phyloP scores from a whole-genome alignment of 2,888 invertebrate species.

The Agonopterix alstromeriana region DNA sequence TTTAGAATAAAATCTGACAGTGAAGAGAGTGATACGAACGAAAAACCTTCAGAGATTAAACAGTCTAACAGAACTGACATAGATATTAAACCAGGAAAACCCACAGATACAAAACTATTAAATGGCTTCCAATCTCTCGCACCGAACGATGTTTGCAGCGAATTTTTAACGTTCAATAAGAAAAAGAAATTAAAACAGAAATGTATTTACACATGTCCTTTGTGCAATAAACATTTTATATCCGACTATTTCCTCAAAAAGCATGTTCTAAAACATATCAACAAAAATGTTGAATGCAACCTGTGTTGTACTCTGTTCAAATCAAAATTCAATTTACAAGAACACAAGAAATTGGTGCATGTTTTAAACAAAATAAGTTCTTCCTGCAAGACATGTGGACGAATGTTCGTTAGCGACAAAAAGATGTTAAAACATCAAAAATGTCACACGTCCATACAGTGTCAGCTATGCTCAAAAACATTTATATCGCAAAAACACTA shows the following conservation, averaged over 20 bases:
- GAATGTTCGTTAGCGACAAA: constrained; percentile 28
- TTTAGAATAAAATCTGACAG: constrained; percentile 48
- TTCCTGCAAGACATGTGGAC: constrained; percentile 42
- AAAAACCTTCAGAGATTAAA: constrained; percentile 1
- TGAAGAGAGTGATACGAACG: constrained; percentile 23
- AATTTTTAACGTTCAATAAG: constrained; percentile 55
- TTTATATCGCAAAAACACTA: constrained; percentile 37
- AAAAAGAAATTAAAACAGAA: constrained; percentile 21
- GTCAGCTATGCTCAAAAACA: constrained; percentile 45
- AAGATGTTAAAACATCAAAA: constrained; percentile 36
- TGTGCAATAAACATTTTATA: constrained; percentile 57
- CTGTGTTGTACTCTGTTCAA: constrained; percentile 34
- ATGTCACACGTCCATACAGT: constrained; percentile 35
- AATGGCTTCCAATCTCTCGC: constrained; percentile 34
- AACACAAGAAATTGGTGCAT: constrained; percentile 53
- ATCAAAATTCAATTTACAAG: constrained; percentile 50
- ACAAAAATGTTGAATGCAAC: constrained; percentile 33
- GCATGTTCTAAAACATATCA: constrained; percentile 46
- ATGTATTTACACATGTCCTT: constrained; percentile 42
- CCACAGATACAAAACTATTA: constrained; percentile 18
- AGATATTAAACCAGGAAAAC: neutral
- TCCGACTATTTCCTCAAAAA: constrained; percentile 54
- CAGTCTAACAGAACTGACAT: neutral
- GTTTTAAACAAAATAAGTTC: constrained; percentile 23
- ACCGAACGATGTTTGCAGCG: constrained; percentile 35